A percentile compares a stretch with the other conserved stretches of the same genome.
Evolutionary conservation across 1,140 invertebrate species (phyloP).

Genomic region (Drosophila neocordata): DNA sequence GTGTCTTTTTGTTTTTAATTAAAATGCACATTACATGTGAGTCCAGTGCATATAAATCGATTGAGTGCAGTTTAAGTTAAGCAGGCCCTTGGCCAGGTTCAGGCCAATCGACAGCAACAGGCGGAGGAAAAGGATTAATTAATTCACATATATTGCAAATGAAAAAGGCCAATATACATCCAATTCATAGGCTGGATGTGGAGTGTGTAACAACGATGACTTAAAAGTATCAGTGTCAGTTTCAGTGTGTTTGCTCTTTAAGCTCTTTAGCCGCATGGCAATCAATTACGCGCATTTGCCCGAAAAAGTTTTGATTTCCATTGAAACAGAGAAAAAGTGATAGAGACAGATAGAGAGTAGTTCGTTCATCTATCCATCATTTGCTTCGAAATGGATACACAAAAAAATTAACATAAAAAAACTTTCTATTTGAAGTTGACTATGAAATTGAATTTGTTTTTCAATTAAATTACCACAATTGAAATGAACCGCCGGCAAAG

Average conservation of each 20-base stretch:
- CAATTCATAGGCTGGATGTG: not conserved
- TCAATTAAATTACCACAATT: conserved; percentile 67
- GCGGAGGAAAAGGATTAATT: conserved; percentile 54
- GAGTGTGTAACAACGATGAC: not conserved
- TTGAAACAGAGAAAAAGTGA: not conserved
- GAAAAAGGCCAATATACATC: not conserved
- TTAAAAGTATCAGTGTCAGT: conserved; percentile 4
- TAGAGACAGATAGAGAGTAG: not conserved
- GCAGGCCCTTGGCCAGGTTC: conserved; percentile 16
- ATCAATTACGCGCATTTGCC: conserved; percentile 27
- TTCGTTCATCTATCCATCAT: conserved; percentile 1
- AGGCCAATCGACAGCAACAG: conserved; percentile 29
- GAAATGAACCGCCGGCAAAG: conserved; percentile 23
- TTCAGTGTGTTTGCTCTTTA: not conserved
- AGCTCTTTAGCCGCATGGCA: not conserved
- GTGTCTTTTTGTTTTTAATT: conserved; percentile 65
- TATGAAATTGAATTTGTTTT: conserved; percentile 69
- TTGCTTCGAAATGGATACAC: not conserved
- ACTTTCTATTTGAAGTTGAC: conserved; percentile 36
- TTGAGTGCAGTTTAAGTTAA: conserved; percentile 63
- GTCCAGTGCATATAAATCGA: conserved; percentile 56
- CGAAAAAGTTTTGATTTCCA: conserved; percentile 31
- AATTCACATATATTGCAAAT: conserved; percentile 49
- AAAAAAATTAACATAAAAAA: conserved; percentile 6
- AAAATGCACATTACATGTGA: conserved; percentile 63